Evolutionary conservation across 2,113 vertebrate species (phyloP), one percentile per base, ranked within the genome.

Genomic region (Phrynosoma platyrhinos): DNA sequence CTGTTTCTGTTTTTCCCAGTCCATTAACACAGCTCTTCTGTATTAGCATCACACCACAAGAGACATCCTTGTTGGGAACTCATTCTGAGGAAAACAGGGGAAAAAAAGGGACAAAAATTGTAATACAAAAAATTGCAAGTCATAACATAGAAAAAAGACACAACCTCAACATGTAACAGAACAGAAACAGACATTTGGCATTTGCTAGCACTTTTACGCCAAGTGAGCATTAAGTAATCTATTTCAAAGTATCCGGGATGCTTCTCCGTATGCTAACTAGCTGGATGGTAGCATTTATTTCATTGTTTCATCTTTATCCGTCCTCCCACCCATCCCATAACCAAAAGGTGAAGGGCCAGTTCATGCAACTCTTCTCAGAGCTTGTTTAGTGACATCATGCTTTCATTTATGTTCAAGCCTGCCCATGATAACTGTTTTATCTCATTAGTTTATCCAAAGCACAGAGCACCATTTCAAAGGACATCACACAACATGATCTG

Each of bases 61-160:
- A 86, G 97, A 97, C 97, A 97, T 97, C 90, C 97, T 97, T 5
- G 97, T 97, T 90, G 97, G 97, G 90, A 97, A 97, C 92, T 97
- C 97, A 0, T 95, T 97, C 97, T 97, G 94, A 68, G 90, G 87
- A 81, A 92, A 88, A 94, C 42, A 95, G 84, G 12, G 84, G 12
- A 93, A 82, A 89, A 94, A 86, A 74, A 96, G 83, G 94, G 84
- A 88, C 93, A 84, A 95, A 87, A 91, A 82, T 91, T 21, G 68
- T 92, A 79, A 68, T 94, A 86, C 25, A 78, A 93, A 55, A 94
- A 91, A 92, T 52, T 80, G 16, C 55, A 36, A 18, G 79, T 32
- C 32, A 36, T 62, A 81, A 87, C 42, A 13, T 18, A 30, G 66
- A 75, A 9, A 82, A 36, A 47, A 76, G 20, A 76, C 6, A 1